Conservation (phyloP, 2,888 invertebrate species). For the Nomada ferruginata region DNA sequence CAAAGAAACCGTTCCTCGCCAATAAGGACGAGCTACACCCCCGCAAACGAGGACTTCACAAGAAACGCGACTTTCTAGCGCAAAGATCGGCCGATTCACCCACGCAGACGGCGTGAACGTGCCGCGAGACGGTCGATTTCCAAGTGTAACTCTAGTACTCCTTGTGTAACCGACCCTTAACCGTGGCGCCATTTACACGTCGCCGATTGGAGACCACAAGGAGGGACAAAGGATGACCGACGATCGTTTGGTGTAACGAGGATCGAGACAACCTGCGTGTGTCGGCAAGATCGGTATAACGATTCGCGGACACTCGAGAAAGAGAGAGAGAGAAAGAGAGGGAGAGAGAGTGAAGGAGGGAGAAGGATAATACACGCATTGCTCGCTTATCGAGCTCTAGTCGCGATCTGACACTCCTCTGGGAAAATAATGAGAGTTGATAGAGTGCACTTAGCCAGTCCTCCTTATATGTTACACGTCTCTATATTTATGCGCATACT, state of each 20-base stretch:
- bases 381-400: conserved; percentile 69
- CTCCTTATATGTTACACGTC: conserved; percentile 45
- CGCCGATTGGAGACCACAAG: conserved; percentile 33
- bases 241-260: conserved; percentile 22
- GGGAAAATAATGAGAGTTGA: conserved; percentile 60
- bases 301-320: conserved; percentile 28
- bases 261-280: conserved; percentile 70
- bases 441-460: conserved; percentile 58
- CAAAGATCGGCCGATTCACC: conserved; percentile 39
- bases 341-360: background rate
- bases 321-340: conserved; percentile 8
- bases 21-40: conserved; percentile 7
- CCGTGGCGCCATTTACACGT: conserved; percentile 55
- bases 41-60: conserved; percentile 12
- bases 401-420: conserved; percentile 49
- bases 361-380: conserved; percentile 65
- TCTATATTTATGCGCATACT: conserved; percentile 46
- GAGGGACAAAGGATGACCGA: conserved; percentile 11
- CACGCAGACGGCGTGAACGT: conserved; percentile 29
- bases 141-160: conserved; percentile 52
- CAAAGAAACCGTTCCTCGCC: background rate
- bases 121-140: conserved; percentile 38
- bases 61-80: conserved; percentile 37
- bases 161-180: conserved; percentile 61
- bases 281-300: conserved; percentile 67